Conservation (phyloP, 2,113 vertebrate genomes). For the Condylura cristata region DNA sequence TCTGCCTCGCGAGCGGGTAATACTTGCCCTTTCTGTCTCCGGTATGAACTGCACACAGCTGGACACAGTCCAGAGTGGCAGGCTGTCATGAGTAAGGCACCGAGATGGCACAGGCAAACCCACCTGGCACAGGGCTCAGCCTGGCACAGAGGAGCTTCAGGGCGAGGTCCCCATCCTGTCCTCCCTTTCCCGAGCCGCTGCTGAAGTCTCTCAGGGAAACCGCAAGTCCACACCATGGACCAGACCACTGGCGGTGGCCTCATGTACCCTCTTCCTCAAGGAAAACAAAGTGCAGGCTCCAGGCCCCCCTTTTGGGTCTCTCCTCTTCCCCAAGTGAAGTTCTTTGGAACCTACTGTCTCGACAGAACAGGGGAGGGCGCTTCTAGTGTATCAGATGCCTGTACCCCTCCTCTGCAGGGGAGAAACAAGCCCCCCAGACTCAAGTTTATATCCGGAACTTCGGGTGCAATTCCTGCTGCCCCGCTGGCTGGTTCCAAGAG, state of each 20-base stretch:
- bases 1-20: background rate
- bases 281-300: background rate
- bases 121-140: accelerated
- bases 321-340: background rate
- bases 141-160: background rate
- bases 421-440: background rate
- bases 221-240: background rate
- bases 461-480: background rate
- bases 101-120: background rate
- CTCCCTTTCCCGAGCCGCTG: background rate
- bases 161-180: accelerated
- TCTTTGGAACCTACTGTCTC: background rate
- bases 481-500: background rate
- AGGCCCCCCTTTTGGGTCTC: background rate
- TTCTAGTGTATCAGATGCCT: background rate
- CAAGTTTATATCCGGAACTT: background rate
- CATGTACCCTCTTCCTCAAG: background rate
- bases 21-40: background rate
- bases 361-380: background rate
- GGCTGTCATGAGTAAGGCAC: background rate
- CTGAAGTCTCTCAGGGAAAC: accelerated
- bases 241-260: background rate
- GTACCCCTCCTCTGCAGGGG: background rate
- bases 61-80: background rate
- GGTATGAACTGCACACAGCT: background rate